These are phyloP conservation scores for Lysandra bellargus DNA, from an alignment of 2,888 invertebrate species.

Conservation along the genomic window DNA sequence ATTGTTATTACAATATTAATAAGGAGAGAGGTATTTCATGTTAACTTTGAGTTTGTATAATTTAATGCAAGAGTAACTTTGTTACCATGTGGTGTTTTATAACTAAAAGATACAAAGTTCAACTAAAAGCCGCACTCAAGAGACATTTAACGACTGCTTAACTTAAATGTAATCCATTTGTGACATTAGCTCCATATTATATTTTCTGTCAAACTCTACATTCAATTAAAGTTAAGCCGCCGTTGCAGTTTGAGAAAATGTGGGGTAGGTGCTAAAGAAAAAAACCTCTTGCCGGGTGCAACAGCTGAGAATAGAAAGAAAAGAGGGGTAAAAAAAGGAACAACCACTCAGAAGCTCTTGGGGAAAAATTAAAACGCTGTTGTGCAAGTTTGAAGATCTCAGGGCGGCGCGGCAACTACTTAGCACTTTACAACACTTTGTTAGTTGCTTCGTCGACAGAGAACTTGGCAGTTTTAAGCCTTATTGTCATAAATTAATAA, in stretches of 20 bases:
- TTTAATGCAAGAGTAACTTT: background rate
- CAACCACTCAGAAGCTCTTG: background rate
- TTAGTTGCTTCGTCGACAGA: background rate
- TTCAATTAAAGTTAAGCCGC: background rate
- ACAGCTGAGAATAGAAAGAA: background rate
- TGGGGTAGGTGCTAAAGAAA: background rate
- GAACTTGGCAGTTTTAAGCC: background rate
- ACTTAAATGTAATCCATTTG: too few relatives aligned
- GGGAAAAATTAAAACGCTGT: background rate
- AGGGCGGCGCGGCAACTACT: background rate
- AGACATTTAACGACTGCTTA: background rate
- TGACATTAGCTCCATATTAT: background rate
- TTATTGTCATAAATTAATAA: too few relatives aligned
- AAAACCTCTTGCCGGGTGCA: background rate
- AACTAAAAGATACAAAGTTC: background rate
- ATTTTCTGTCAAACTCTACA: background rate
- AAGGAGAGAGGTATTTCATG: background rate
- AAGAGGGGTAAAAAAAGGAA: background rate
- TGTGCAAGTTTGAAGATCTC: constrained; percentile 1
- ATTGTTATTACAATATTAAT: background rate
- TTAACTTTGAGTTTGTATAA: background rate
- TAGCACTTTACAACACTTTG: background rate
- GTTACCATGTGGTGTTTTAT: background rate
- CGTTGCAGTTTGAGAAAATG: background rate
- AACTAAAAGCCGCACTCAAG: background rate